Evolutionary conservation across 2,113 vertebrate species (phyloP).

Genomic region (Lanius collurio): DNA sequence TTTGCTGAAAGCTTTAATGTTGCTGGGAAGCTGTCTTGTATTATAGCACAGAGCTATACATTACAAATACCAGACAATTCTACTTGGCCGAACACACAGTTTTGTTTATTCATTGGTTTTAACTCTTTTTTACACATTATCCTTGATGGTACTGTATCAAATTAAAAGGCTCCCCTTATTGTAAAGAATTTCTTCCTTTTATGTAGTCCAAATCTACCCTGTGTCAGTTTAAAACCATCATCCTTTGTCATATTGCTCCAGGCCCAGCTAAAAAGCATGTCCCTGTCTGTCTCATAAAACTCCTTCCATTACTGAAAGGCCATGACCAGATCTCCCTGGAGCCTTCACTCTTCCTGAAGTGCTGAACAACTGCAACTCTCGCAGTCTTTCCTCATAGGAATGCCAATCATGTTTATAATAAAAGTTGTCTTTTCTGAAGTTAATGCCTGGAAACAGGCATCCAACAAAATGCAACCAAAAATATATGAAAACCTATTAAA

Average conservation of each 20-base stretch:
- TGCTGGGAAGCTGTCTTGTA: background rate
- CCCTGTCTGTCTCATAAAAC: background rate
- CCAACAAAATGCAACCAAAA: background rate
- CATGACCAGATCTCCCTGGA: background rate
- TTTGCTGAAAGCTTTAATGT: background rate
- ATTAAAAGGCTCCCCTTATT: background rate
- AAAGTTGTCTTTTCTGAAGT: background rate
- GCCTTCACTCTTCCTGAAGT: background rate
- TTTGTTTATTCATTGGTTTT: background rate
- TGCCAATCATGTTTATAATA: background rate
- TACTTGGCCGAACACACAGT: background rate
- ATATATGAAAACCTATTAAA: conserved; percentile 30
- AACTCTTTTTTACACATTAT: background rate
- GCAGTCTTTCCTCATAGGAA: background rate
- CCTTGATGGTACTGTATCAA: background rate
- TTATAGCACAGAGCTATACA: background rate
- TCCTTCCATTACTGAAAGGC: background rate
- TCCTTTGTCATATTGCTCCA: fast-evolving
- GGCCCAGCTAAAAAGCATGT: background rate
- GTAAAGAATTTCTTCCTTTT: background rate
- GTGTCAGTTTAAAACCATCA: background rate
- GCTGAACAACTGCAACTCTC: background rate
- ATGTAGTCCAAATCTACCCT: background rate
- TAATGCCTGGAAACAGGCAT: background rate
- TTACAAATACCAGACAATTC: background rate